phyloP scores from a whole-genome alignment of 2,113 vertebrate genomes.

The Ursus arctos region DNA sequence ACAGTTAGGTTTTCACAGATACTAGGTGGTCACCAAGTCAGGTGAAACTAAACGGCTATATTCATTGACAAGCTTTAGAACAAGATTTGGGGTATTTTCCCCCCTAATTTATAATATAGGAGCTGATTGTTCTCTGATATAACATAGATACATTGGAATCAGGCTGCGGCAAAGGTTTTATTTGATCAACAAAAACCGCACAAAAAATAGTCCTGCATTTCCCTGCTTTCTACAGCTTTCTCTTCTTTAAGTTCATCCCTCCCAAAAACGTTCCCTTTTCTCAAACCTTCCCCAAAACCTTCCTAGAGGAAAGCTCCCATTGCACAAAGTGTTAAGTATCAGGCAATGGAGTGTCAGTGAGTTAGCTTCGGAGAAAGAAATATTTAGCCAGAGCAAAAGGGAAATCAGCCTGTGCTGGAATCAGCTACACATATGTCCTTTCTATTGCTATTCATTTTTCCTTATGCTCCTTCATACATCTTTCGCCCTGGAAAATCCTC shows the following conservation, averaged over 20 bases:
- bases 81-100: not conserved
- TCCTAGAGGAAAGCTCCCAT: slow-evolving; percentile 1
- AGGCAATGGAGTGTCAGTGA: not conserved
- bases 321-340: not conserved
- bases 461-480: not conserved
- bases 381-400: not conserved
- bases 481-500: not conserved
- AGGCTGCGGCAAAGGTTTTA: slow-evolving; percentile 49
- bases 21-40: not conserved
- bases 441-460: not conserved
- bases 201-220: not conserved
- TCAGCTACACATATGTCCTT: not conserved
- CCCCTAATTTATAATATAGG: not conserved
- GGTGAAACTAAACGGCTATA: not conserved
- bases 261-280: not conserved
- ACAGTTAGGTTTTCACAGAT: not conserved
- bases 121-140: not conserved
- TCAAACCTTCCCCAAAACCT: not conserved
- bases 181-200: slow-evolving; percentile 53
- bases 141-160: slow-evolving; percentile 48
- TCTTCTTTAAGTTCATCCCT: not conserved
- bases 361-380: not conserved
- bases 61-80: not conserved
- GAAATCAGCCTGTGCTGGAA: not conserved
- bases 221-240: not conserved